Evolutionary conservation across 2,888 invertebrate species (phyloP), one percentile per base, ranked within the genome.

Genomic region (Drosophila fulvimacula): DNA sequence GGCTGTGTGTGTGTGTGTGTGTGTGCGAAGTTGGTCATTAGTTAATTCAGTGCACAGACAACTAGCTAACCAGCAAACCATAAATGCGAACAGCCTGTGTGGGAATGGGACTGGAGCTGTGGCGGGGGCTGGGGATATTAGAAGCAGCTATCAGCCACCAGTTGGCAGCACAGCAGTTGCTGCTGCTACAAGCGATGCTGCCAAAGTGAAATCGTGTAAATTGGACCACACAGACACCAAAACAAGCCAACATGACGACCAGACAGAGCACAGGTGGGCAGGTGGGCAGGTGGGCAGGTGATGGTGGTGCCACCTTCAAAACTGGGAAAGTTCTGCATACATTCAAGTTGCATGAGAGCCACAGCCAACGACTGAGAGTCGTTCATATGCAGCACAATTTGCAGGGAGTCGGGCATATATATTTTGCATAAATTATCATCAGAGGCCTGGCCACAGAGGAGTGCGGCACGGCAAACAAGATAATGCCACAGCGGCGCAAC

Each of bases 191-290:
- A 68, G 48, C 62, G 52, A 15, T 41, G 64, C 49, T 77, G 73
- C 69, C 76, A 76, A 81, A 89, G 85, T 81, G 85, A 85, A 85
- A 85, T 85, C 88, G 85, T 89, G 85, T 85, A 89, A 85, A 85
- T 87, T 87, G 88, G 89, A 85, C 89, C 85, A 89, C 88, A 84
- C 83, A 70, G 78, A 80, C 82, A 81, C 75, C 62, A 68, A 62
- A 79, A 68, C 77, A 69, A 58, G 63, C 64, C 55, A 69, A 74
- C 73, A 63, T 66, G 75, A 70, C 48, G 70, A 57, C 62, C 75
- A 79, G 73, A 53, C 59, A 42, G 41, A 44, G 36, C 52, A 32
- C 52, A 66, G 10, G 10, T 10, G 46, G n/a, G 17, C 48, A 11
- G 30, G 10, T 10, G 46, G n/a, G 17, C 48, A 11, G 30, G 48